These are phyloP conservation scores for Masnerella sp. DNA, from an alignment of 2,888 invertebrate genomes.

Conservation along the genomic window DNA sequence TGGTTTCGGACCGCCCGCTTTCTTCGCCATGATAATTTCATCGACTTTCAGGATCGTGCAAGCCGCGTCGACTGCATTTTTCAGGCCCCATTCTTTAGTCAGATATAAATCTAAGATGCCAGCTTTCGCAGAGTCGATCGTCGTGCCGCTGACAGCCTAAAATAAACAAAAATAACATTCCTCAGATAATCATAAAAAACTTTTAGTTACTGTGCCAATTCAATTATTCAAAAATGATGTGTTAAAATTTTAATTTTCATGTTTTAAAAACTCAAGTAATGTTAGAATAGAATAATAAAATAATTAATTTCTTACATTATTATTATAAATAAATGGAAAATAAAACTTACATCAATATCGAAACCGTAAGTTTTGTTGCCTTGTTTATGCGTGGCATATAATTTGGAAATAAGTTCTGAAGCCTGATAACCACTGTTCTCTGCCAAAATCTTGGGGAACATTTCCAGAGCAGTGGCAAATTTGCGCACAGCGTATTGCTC, in stretches of 20 bases:
- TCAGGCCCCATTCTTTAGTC: slow-evolving; percentile 95
- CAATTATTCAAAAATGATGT: not conserved
- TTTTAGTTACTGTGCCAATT: too few species aligned
- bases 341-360: slow-evolving; percentile 85
- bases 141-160: slow-evolving; percentile 82
- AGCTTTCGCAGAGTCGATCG: slow-evolving; percentile 87
- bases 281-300: not conserved
- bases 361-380: slow-evolving; percentile 90
- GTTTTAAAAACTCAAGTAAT: not conserved
- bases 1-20: slow-evolving; percentile 96
- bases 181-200: not conserved
- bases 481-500: slow-evolving; percentile 98
- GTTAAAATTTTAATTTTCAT: slow-evolving; percentile 1
- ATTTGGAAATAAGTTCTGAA: slow-evolving; percentile 90
- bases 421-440: slow-evolving; percentile 96
- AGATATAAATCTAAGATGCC: slow-evolving; percentile 89
- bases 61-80: slow-evolving; percentile 96
- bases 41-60: slow-evolving; percentile 95
- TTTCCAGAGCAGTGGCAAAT: slow-evolving; percentile 93
- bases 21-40: slow-evolving; percentile 99
- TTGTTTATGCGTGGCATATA: slow-evolving; percentile 95
- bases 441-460: slow-evolving; percentile 93
- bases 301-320: too few species aligned
- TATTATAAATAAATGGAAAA: not conserved
- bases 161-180: slow-evolving; percentile 38